Evolutionary conservation across 2,113 vertebrate genomes (phyloP).

Genomic region (Danionella cerebrum): DNA sequence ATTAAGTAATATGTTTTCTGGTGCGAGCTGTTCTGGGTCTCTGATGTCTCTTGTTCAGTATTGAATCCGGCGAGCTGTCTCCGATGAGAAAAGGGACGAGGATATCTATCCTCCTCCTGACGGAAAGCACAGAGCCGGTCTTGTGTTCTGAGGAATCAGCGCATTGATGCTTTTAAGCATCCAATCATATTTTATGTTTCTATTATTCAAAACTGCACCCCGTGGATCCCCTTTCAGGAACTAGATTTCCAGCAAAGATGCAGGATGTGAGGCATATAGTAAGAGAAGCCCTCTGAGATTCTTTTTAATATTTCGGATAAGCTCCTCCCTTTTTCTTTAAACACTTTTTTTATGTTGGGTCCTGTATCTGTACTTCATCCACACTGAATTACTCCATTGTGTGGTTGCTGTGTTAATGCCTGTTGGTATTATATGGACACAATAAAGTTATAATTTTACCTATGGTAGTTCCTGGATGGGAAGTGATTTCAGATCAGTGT

Average conservation of each 20-base stretch:
- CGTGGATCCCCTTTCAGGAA: background rate
- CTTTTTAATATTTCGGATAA: background rate
- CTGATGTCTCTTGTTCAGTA: conserved; percentile 40
- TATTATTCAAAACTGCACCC: conserved; percentile 34
- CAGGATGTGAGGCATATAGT: conserved; percentile 15
- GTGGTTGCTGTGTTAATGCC: conserved; percentile 43
- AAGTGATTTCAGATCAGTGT: no score
- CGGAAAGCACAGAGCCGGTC: conserved; percentile 32
- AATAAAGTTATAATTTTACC: background rate
- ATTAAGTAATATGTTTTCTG: conserved; percentile 74
- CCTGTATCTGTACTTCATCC: conserved; percentile 47
- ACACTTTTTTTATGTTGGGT: background rate
- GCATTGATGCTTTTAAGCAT: conserved; percentile 45
- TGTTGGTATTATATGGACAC: conserved; percentile 54
- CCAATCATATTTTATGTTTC: conserved; percentile 36
- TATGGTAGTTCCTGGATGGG: background rate
- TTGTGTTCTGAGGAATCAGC: conserved; percentile 36
- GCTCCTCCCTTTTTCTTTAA: background rate
- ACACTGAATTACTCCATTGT: conserved; percentile 66
- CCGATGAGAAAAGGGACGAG: conserved; percentile 3
- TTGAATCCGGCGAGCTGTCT: conserved; percentile 38
- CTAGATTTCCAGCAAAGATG: conserved; percentile 3
- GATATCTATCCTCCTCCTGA: conserved; percentile 34
- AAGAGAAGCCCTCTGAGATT: background rate
- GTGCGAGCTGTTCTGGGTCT: conserved; percentile 33